phyloP scores from a whole-genome alignment of 2,888 invertebrate species.

The Cremastinae sp. region DNA sequence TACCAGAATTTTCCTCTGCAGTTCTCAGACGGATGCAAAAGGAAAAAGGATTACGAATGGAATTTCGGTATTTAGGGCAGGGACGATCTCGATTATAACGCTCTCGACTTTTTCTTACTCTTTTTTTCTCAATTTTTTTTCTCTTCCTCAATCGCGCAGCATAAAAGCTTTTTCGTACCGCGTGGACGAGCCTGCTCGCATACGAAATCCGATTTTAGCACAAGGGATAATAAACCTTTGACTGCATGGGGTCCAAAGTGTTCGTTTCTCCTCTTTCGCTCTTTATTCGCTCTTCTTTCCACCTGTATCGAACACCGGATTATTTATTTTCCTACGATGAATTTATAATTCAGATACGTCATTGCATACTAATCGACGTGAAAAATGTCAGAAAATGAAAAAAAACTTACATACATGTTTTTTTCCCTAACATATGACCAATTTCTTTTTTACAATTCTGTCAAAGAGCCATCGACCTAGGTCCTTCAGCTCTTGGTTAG shows the following conservation, averaged over 20 bases:
- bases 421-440: too few relatives aligned
- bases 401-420: background rate
- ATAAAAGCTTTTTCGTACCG: conserved; percentile 23
- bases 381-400: background rate
- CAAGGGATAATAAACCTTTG: conserved; percentile 57
- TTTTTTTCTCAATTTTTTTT: too few relatives aligned
- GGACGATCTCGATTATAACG: too few relatives aligned
- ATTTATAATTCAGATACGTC: conserved; percentile 10
- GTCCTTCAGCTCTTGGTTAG: too few relatives aligned
- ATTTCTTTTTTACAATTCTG: too few relatives aligned
- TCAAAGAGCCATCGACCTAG: too few relatives aligned
- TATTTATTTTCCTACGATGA: conserved; percentile 39
- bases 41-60: too few relatives aligned
- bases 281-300: too few relatives aligned
- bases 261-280: conserved; percentile 17
- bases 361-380: conserved; percentile 39
- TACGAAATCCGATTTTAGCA: conserved; percentile 61
- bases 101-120: conserved; percentile 11
- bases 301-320: conserved; percentile 31
- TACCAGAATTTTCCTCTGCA: too few relatives aligned
- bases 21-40: too few relatives aligned
- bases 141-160: background rate
- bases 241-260: conserved; percentile 21
- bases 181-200: background rate
- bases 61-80: too few relatives aligned